Evolutionary conservation across 2,888 invertebrate genomes (phyloP).

Genomic region (Lamproptera curius): DNA sequence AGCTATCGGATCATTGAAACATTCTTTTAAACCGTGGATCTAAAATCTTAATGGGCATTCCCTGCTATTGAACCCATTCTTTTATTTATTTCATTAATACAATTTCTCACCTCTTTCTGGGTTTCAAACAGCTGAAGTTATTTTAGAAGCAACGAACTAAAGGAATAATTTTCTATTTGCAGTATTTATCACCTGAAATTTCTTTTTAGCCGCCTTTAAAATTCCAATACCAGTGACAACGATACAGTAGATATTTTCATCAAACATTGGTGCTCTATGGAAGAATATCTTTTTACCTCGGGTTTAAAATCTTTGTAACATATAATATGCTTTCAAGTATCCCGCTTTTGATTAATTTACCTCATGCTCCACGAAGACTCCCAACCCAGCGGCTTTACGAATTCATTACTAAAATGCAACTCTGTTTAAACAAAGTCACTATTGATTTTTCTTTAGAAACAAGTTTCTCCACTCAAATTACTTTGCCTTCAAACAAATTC

Average conservation of each 20-base stretch:
- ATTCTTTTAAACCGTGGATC: conserved; percentile 26
- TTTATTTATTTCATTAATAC: conserved; percentile 28
- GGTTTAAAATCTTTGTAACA: conserved; percentile 24
- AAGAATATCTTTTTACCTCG: conserved; percentile 20
- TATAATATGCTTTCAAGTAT: conserved; percentile 33
- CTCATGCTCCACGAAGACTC: too few species aligned
- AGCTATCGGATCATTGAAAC: conserved; percentile 12
- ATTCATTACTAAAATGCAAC: neutral
- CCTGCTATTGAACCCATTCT: too few species aligned
- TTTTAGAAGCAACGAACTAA: conserved; percentile 21
- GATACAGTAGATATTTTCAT: conserved; percentile 25
- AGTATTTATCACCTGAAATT: conserved; percentile 23
- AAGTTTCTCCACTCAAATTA: too few species aligned
- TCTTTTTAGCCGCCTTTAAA: conserved; percentile 20
- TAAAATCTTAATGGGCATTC: neutral
- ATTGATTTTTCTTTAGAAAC: too few species aligned
- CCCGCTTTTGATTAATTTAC: conserved; percentile 5
- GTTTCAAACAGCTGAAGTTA: conserved; percentile 16
- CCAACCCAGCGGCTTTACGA: conserved; percentile 28
- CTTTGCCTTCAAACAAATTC: too few species aligned
- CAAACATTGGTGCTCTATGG: conserved; percentile 24
- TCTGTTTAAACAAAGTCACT: too few species aligned
- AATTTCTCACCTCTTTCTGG: conserved; percentile 21
- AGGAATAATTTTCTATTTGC: conserved; percentile 22
- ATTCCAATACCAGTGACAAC: conserved; percentile 22